Evolutionary conservation across 2,888 invertebrate species (phyloP).

Genomic region (Sussaba pulchella): DNA sequence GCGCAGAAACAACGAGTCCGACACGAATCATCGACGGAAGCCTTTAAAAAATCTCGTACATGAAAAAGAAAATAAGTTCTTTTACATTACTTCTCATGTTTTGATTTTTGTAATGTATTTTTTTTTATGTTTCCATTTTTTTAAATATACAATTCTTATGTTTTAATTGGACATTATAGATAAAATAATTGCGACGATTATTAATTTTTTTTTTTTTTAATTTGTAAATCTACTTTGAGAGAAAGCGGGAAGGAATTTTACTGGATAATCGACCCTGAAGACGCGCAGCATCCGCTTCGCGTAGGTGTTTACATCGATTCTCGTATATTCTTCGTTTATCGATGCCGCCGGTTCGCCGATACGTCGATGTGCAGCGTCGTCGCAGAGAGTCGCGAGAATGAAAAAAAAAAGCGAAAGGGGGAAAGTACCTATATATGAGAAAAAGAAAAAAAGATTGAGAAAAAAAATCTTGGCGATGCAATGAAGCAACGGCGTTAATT

Average conservation of each 20-base stretch:
- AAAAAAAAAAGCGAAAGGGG: constrained; percentile 36
- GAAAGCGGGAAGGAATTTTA: constrained; percentile 49
- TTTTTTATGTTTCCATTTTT: no score
- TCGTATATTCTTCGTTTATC: constrained; percentile 51
- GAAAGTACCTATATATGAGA: constrained; percentile 48
- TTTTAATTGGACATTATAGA: constrained; percentile 25
- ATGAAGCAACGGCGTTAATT: constrained; percentile 72
- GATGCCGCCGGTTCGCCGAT: constrained; percentile 1
- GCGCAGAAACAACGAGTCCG: constrained; percentile 18
- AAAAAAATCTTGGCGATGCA: constrained; percentile 72
- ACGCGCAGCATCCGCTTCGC: constrained; percentile 76
- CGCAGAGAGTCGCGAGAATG: constrained; percentile 9
- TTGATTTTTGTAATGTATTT: no score
- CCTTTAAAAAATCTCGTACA: not conserved
- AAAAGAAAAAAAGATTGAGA: no score
- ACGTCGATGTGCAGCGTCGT: not conserved
- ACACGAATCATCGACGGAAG: not conserved
- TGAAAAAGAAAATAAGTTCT: no score
- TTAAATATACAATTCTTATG: no score
- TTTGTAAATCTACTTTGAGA: constrained; percentile 17
- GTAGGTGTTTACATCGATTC: constrained; percentile 70
- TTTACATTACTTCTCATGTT: no score
- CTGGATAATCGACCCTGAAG: constrained; percentile 74
- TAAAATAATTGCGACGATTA: not conserved
- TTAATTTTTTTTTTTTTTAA: no score